These are phyloP conservation scores for Myopa tessellatipennis DNA, from an alignment of 2,888 invertebrate genomes.

Conservation along the genomic window DNA sequence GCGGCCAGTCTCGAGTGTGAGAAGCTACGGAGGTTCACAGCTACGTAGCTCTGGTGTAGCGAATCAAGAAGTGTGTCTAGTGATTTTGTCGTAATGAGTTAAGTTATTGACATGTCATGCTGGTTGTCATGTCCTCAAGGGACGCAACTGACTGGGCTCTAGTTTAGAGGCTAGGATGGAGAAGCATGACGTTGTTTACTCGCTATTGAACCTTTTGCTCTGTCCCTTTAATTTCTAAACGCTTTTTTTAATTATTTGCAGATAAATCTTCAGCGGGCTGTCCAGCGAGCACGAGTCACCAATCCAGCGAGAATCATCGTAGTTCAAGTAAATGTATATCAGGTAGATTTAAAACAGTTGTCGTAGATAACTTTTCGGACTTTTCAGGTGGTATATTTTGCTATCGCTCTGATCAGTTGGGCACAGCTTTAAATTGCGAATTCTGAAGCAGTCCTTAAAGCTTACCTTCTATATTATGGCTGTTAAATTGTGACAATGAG, in stretches of 20 bases:
- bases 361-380: background rate
- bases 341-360: constrained; percentile 55
- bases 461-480: too few relatives aligned
- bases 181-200: too few relatives aligned
- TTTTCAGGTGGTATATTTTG: too few relatives aligned
- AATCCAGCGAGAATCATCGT: constrained; percentile 56
- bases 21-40: constrained; percentile 5
- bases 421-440: too few relatives aligned
- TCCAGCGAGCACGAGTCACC: constrained; percentile 56
- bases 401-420: too few relatives aligned
- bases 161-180: too few relatives aligned
- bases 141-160: background rate
- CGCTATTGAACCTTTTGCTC: too few relatives aligned
- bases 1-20: constrained; percentile 19
- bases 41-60: constrained; percentile 44
- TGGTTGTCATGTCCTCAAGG: background rate
- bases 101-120: constrained; percentile 20
- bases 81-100: constrained; percentile 16
- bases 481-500: background rate
- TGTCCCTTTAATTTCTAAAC: too few relatives aligned
- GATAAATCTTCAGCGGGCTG: constrained; percentile 65
- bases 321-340: constrained; percentile 60
- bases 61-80: constrained; percentile 53
- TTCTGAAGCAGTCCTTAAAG: too few relatives aligned
- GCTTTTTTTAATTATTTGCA: constrained; percentile 48